These are phyloP conservation scores for Aspidapion aeneum DNA, from an alignment of 2,888 invertebrate species.

Conservation along the genomic window DNA sequence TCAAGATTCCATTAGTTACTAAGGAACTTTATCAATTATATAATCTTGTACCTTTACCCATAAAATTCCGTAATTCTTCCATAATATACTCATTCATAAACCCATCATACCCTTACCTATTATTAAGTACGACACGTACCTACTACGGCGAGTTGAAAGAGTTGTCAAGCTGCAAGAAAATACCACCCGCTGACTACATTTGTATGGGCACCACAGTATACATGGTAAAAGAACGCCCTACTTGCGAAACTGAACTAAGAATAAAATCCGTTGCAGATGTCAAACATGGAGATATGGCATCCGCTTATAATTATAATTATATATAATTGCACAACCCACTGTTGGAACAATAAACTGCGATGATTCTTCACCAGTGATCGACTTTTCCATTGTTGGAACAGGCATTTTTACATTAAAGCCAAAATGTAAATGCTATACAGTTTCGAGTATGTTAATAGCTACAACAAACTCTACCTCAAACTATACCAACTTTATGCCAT, in stretches of 20 bases:
- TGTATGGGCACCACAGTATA: not conserved
- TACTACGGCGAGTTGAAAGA: conserved; percentile 2
- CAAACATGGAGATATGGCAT: too few species aligned
- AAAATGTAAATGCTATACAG: conserved; percentile 7
- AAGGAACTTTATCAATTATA: conserved; percentile 11
- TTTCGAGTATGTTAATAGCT: conserved; percentile 1
- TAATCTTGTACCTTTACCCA: conserved; percentile 12
- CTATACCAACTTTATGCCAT: conserved; percentile 9
- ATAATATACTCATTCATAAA: not conserved
- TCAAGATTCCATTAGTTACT: conserved; percentile 18
- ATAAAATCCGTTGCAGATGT: conserved; percentile 4
- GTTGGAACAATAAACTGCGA: not conserved
- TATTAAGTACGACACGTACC: conserved; percentile 6
- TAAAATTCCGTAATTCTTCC: not conserved
- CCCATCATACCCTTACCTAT: conserved; percentile 3
- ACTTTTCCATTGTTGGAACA: not conserved
- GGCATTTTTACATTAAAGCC: conserved; percentile 4
- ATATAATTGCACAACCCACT: not conserved
- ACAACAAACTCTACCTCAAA: conserved; percentile 5
- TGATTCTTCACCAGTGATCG: not conserved
- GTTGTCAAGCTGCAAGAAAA: not conserved
- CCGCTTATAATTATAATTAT: too few species aligned
- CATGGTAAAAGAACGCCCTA: not conserved
- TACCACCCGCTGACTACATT: conserved; percentile 1
- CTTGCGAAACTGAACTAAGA: not conserved